A percentile compares a stretch with the other conserved stretches of the same genome.
phyloP scores from a whole-genome alignment of 23 tunicate genomes.

The Styela clava region DNA sequence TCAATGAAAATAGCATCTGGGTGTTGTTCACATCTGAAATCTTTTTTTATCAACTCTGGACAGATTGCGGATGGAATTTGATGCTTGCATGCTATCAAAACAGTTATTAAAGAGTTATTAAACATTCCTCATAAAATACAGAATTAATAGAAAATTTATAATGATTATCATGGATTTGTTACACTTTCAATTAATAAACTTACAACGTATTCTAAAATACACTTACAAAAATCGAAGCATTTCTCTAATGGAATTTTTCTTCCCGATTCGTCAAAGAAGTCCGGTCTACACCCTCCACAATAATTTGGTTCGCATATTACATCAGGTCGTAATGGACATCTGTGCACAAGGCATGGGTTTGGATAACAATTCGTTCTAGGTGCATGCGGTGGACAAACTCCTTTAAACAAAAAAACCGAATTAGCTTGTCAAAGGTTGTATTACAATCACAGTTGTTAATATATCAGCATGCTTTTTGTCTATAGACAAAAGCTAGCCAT shows the following conservation, averaged over 20 bases:
- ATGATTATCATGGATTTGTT: too few relatives aligned
- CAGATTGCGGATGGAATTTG: background rate
- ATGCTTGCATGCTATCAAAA: background rate
- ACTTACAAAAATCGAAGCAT: slow-evolving; percentile 9
- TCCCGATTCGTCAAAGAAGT: slow-evolving; percentile 14
- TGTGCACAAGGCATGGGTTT: slow-evolving; percentile 31
- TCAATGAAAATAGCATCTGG: background rate
- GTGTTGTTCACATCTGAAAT: background rate
- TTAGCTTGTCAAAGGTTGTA: too few relatives aligned
- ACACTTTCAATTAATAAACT: too few relatives aligned
- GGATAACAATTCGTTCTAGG: slow-evolving; percentile 2
- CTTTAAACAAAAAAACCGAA: too few relatives aligned
- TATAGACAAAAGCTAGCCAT: too few relatives aligned
- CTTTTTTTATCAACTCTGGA: background rate
- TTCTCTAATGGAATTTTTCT: background rate
- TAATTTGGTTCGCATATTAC: slow-evolving; percentile 22
- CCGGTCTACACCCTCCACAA: slow-evolving; percentile 22
- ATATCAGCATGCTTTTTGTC: too few relatives aligned
- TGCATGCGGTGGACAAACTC: slow-evolving; percentile 8
- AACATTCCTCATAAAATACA: too few relatives aligned
- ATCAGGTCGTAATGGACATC: slow-evolving; percentile 10
- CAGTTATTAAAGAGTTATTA: too few relatives aligned
- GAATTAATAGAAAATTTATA: too few relatives aligned
- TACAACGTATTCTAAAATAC: too few relatives aligned
- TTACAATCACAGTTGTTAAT: too few relatives aligned